These are phyloP conservation scores for Ancistrus triradiatus DNA, from an alignment of 2,113 vertebrate species.

Conservation along the genomic window DNA sequence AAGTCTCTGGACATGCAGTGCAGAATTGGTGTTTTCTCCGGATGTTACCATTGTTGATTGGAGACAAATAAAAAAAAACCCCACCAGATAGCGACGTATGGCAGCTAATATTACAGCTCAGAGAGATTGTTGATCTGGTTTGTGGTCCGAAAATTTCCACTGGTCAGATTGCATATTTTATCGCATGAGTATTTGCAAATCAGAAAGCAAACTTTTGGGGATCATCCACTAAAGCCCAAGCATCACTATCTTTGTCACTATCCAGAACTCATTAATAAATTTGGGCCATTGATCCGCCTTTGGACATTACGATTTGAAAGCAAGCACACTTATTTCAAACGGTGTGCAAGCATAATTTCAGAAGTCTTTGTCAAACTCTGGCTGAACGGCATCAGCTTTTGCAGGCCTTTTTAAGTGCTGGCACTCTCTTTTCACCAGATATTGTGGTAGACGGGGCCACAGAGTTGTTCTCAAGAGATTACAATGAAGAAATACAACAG, in stretches of 20 bases:
- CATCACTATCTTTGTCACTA: no score
- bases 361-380: slow-evolving; percentile 36
- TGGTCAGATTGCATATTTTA: slow-evolving; percentile 25
- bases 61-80: slow-evolving; percentile 19
- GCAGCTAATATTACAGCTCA: no score
- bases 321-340: slow-evolving; percentile 27
- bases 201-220: neutral
- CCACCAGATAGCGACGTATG: no score
- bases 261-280: no score
- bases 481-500: slow-evolving; percentile 24
- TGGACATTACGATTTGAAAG: slow-evolving; percentile 44
- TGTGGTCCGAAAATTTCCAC: slow-evolving; percentile 28
- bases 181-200: slow-evolving; percentile 32
- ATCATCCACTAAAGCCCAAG: no score
- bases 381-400: slow-evolving; percentile 40
- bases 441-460: no score
- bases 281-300: slow-evolving; percentile 24
- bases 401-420: slow-evolving; percentile 28
- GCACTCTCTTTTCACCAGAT: slow-evolving; percentile 1
- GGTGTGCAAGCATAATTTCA: slow-evolving; percentile 42
- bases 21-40: no score
- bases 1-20: no score
- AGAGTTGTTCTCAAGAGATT: no score
- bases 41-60: slow-evolving; percentile 1
- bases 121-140: slow-evolving; percentile 13